A percentile compares a stretch with the other conserved stretches of the same genome.
phyloP scores from a whole-genome alignment of 2,113 vertebrate species.

The Nesogale talazaci region DNA sequence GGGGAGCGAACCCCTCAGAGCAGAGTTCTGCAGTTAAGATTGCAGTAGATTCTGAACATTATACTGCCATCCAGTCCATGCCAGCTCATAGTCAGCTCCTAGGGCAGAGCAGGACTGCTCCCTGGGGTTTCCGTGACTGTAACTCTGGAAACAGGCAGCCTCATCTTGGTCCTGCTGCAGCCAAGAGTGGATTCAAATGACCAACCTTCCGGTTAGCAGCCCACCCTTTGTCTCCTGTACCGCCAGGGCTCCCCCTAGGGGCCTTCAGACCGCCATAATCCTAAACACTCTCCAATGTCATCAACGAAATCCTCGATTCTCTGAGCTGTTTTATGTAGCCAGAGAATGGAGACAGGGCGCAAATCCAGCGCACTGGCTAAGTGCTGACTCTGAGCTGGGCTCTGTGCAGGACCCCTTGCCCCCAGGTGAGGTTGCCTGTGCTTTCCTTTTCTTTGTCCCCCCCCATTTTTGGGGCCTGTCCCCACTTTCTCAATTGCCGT shows the following conservation, averaged over 20 bases:
- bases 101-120: too few species aligned
- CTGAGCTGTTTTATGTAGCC: not conserved
- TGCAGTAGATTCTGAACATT: conserved; percentile 58
- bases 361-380: not conserved
- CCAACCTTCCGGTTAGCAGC: too few species aligned
- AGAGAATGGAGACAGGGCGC: not conserved
- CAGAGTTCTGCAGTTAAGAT: conserved; percentile 8
- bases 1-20: not conserved
- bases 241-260: too few species aligned
- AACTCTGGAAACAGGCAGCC: too few species aligned
- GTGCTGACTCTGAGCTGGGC: fast-evolving
- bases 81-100: too few species aligned
- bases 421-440: not conserved
- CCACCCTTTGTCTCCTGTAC: too few species aligned
- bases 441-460: not conserved
- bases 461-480: not conserved
- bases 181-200: too few species aligned
- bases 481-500: not conserved
- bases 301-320: conserved; percentile 37
- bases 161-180: too few species aligned
- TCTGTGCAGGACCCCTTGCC: not conserved
- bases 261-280: conserved; percentile 55
- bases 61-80: not conserved
- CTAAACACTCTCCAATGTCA: conserved; percentile 68
- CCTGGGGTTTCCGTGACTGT: too few species aligned